A percentile compares a stretch with the other conserved stretches of the same genome.
phyloP scores from a whole-genome alignment of 92 coral and sea anemone species.

The Palythoa caribaeorum region DNA sequence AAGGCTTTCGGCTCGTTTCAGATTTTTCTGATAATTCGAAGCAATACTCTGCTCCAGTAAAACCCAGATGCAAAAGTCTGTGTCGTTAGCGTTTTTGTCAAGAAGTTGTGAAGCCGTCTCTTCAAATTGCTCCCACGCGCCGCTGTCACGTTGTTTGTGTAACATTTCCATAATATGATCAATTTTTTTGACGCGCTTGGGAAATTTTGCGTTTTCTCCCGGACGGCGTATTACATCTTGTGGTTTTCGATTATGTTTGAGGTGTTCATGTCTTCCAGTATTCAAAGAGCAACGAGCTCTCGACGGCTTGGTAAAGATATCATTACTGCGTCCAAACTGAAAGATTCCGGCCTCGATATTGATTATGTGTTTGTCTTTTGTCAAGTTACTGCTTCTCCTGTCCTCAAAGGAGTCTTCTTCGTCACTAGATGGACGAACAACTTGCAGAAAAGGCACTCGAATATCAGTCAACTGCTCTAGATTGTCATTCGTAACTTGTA shows the following conservation, averaged over 20 bases:
- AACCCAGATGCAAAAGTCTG: constrained; percentile 2
- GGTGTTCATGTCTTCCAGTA: not conserved
- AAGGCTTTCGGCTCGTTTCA: not conserved
- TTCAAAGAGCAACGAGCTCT: not conserved
- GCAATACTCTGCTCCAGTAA: constrained; percentile 26
- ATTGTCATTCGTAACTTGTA: not conserved
- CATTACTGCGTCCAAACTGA: constrained; percentile 19
- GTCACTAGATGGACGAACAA: not conserved
- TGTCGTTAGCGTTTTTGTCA: not conserved
- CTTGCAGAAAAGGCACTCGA: not conserved
- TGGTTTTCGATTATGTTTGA: not conserved
- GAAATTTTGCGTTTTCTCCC: constrained; percentile 22
- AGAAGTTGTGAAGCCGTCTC: not conserved
- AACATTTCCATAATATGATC: not conserved
- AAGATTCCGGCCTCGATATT: not conserved
- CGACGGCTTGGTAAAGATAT: not conserved
- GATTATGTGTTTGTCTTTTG: not conserved
- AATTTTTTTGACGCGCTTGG: constrained; percentile 26
- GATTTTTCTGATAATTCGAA: not conserved
- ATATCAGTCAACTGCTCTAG: not conserved
- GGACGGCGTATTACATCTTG: not conserved
- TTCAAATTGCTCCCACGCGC: constrained; percentile 17
- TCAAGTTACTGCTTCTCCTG: not conserved
- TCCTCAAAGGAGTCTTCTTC: not conserved
- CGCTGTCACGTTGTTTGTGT: constrained; percentile 25